Conservation (phyloP, 2,113 vertebrate species). For the Psilopsiagon aymara region DNA sequence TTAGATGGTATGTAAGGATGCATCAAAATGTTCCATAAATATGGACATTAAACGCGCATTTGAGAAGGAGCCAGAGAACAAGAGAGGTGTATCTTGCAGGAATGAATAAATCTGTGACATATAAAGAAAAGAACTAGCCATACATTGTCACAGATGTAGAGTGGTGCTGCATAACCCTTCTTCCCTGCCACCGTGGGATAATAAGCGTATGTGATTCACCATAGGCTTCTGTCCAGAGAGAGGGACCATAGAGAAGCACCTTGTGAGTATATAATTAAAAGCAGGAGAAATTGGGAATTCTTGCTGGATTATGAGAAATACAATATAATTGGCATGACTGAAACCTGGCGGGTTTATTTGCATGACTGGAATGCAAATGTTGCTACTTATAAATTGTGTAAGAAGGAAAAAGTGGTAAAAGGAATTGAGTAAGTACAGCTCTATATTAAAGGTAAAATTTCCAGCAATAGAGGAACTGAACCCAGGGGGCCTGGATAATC, state of each 20-base stretch:
- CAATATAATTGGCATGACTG: conserved; percentile 52
- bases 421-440: conserved; percentile 9
- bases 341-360: conserved; percentile 19
- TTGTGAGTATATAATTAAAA: conserved; percentile 39
- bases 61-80: background rate
- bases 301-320: conserved; percentile 43
- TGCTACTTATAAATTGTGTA: conserved; percentile 9
- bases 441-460: conserved; percentile 32
- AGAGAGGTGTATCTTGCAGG: background rate
- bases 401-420: conserved; percentile 19
- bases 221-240: background rate
- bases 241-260: background rate
- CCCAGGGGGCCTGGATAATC: background rate
- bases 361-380: conserved; percentile 55
- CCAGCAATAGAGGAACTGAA: background rate
- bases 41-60: background rate
- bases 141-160: background rate
- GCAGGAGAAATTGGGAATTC: conserved; percentile 26
- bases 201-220: background rate
- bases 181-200: background rate
- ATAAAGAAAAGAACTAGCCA: background rate
- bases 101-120: background rate
- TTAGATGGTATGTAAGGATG: background rate
- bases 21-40: background rate
- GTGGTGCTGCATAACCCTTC: background rate